Conservation (phyloP, 2,888 invertebrate species). For the Melitaea athalia region DNA sequence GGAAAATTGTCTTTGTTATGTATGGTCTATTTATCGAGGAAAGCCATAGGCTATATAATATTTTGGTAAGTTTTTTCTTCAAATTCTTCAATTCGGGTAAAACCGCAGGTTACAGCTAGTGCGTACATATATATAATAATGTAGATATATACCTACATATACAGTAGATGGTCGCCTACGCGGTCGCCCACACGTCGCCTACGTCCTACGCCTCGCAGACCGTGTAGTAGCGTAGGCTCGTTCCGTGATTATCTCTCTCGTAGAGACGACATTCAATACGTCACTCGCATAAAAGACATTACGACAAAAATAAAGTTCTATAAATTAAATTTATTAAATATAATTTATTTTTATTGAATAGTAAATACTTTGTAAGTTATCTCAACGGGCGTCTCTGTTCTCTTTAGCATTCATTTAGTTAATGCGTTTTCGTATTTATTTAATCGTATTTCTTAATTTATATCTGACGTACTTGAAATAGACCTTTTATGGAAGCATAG, state of each 20-base stretch:
- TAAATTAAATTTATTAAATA: slow-evolving; percentile 2
- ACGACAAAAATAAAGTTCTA: background rate
- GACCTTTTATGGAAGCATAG: background rate
- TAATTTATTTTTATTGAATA: background rate
- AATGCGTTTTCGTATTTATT: background rate
- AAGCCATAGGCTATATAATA: too few species aligned
- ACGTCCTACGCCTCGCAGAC: slow-evolving; percentile 45
- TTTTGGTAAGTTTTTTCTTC: too few species aligned
- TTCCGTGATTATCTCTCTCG: slow-evolving; percentile 11
- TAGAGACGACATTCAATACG: slow-evolving; percentile 22
- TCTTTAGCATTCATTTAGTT: background rate
- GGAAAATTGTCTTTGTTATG: too few species aligned
- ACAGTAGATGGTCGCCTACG: slow-evolving; percentile 60
- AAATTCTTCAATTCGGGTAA: too few species aligned
- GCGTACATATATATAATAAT: slow-evolving; percentile 54
- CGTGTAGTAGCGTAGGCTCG: slow-evolving; percentile 59
- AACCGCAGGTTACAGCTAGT: too few species aligned
- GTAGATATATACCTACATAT: slow-evolving; percentile 42
- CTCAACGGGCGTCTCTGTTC: background rate
- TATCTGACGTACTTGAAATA: background rate
- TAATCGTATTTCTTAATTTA: background rate
- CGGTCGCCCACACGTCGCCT: slow-evolving; percentile 51
- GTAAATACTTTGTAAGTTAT: background rate
- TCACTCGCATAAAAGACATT: slow-evolving; percentile 10
- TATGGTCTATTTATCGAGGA: too few species aligned